phyloP scores from a whole-genome alignment of 2,797 vertebrate species.

The Cirrhinus mrigala region DNA sequence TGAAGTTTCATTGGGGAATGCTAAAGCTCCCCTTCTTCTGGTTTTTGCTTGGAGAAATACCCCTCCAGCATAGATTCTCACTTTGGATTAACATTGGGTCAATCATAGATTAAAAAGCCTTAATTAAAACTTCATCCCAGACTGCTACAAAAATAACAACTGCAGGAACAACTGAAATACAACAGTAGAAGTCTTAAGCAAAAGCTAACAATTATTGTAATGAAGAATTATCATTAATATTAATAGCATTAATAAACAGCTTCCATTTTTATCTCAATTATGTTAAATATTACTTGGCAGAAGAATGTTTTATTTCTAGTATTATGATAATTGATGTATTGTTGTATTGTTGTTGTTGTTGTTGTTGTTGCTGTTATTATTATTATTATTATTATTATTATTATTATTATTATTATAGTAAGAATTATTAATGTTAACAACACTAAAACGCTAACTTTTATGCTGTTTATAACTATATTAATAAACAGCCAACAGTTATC shows the following conservation, averaged over 20 bases:
- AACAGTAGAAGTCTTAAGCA: constrained; percentile 4
- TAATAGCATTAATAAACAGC: neutral
- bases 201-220: neutral
- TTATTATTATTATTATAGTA: neutral
- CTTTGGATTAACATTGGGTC: constrained; percentile 62
- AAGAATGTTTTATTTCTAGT: neutral
- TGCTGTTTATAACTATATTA: no score
- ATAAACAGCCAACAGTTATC: no score
- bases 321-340: no score
- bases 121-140: constrained; percentile 69
- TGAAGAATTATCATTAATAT: neutral
- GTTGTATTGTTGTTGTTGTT: no score
- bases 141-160: neutral
- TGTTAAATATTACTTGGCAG: neutral
- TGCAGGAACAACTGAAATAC: neutral
- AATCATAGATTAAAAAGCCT: constrained; percentile 65
- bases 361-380: neutral
- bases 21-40: neutral
- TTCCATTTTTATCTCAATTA: neutral
- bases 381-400: neutral
- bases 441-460: no score
- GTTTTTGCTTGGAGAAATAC: neutral
- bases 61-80: constrained; percentile 31
- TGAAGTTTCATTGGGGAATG: neutral
- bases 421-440: no score